Base-by-base conservation (phyloP, 2,888 invertebrate species). In the Hololepta plana region DNA sequence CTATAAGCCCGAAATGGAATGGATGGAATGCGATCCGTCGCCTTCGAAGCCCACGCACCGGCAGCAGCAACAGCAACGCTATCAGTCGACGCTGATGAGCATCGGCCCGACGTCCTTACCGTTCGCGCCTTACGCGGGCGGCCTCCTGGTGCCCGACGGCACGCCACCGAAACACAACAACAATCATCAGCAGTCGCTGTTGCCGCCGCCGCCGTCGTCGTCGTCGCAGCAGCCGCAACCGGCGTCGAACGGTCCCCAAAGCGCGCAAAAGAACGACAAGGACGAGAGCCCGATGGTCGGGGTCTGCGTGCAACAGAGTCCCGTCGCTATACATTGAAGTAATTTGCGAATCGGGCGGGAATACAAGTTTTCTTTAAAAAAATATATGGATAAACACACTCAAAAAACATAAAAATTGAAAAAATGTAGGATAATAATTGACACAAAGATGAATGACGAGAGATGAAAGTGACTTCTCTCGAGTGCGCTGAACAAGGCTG, bases 271-370 rank as follows among this genome's bases (percentile, higher is more conserved):
- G 17, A 29, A 28, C 43, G 64, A 65, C 39, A 54, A 67, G 38
- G 73, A 74, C 41, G 75, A 75, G 47, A 75, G 76, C 45, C 77
- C 80, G 40, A 79, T 87, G 80, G 75, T 85, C 46, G 81, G 76
- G 37, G 84, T 84, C 42, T 84, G 85, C 60, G 75, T 84, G 51
- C 81, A 82, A 59, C 85, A 87, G 63, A 82, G 81, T 63, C 85
- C 88, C 45, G 87, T 88, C 49, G 85, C 81, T 55, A 88, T 87
- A 55, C 88, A 88, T 59, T 74, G 59, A 62, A 29, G 27, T 32
- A 20, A 23, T 26, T 16, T 14, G n/a, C n/a, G n/a, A n/a, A n/a
- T n/a, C n/a, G n/a, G 12, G 10, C 8, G 6, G n/a, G n/a, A n/a
- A n/a, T n/a, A n/a, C n/a, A n/a, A n/a, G n/a, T n/a, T n/a, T n/a